phyloP scores from a whole-genome alignment of 2,888 invertebrate species.

The Teleiodes luculella region DNA sequence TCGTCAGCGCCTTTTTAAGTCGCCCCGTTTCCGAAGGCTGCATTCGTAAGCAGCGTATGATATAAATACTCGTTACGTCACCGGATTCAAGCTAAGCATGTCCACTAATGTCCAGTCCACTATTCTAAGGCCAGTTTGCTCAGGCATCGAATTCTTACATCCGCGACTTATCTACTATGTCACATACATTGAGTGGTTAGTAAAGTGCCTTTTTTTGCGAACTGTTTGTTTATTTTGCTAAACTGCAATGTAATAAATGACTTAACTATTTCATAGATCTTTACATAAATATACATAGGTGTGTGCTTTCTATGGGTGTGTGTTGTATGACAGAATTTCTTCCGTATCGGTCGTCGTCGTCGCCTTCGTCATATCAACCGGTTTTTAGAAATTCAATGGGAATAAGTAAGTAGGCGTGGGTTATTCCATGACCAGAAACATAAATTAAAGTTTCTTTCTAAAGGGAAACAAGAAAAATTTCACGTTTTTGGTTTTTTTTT shows the following conservation, averaged over 20 bases:
- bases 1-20: constrained; percentile 33
- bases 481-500: too few species aligned
- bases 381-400: neutral
- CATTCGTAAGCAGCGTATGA: constrained; percentile 27
- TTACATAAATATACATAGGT: too few species aligned
- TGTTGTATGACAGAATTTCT: too few species aligned
- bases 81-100: constrained; percentile 5
- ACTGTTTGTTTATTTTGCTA: too few species aligned
- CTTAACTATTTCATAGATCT: too few species aligned
- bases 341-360: neutral
- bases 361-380: neutral
- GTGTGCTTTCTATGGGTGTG: too few species aligned
- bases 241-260: too few species aligned
- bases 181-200: too few species aligned
- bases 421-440: constrained; percentile 6
- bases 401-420: constrained; percentile 12
- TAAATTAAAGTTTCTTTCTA: constrained; percentile 5
- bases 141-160: too few species aligned
- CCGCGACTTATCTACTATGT: too few species aligned
- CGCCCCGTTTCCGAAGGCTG: constrained; percentile 30
- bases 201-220: too few species aligned
- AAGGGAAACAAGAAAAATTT: neutral
- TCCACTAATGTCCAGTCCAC: too few species aligned
- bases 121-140: neutral
- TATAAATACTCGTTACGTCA: constrained; percentile 37